These are phyloP conservation scores for Dinomys branickii DNA, from an alignment of 2,113 vertebrate species.

Conservation along the genomic window DNA sequence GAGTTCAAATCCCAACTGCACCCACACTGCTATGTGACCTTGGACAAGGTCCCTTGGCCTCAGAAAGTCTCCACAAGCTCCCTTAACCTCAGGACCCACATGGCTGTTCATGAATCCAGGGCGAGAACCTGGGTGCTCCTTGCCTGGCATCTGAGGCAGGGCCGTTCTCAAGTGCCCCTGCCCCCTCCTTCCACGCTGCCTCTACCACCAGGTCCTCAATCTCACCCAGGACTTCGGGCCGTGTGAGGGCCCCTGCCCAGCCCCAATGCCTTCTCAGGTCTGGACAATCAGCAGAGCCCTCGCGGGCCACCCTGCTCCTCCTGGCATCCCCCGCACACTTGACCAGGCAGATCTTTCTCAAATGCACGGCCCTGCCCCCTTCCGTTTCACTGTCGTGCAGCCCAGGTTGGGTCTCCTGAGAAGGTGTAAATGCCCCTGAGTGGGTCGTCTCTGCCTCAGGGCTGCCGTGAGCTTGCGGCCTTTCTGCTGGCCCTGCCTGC, in stretches of 20 bases:
- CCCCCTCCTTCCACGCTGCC: neutral
- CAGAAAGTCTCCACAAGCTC: neutral
- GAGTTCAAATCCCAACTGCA: neutral
- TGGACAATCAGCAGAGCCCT: neutral
- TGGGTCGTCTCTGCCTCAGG: neutral
- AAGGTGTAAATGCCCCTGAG: neutral
- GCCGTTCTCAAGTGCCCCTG: neutral
- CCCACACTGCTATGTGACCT: neutral
- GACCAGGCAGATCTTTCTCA: neutral
- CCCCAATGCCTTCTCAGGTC: neutral
- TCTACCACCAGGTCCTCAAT: neutral
- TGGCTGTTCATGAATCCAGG: neutral
- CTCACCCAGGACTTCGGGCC: neutral
- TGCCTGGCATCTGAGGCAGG: neutral
- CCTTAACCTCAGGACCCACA: accelerated
- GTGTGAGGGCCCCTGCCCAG: neutral
- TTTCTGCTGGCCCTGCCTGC: neutral
- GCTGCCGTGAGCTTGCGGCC: neutral
- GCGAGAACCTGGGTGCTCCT: neutral
- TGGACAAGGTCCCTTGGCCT: neutral
- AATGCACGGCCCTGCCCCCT: neutral
- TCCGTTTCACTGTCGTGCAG: neutral
- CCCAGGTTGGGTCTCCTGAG: neutral
- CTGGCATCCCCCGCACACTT: accelerated
- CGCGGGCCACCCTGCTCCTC: accelerated